Evolutionary conservation across 2,888 invertebrate genomes (phyloP).

Genomic region (Clostera curtula): DNA sequence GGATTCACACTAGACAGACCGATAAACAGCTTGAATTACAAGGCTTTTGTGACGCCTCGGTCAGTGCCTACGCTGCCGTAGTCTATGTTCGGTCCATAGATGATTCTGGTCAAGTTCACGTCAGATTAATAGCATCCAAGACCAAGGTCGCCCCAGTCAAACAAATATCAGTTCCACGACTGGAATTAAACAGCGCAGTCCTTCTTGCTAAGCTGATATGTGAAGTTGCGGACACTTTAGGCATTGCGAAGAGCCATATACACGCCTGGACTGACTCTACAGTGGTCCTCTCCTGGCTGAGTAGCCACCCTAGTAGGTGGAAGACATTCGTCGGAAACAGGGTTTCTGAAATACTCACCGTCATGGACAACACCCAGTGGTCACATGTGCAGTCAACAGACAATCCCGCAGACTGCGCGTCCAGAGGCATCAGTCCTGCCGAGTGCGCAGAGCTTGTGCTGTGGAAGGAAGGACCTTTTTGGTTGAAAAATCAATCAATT

Average conservation of each 20-base stretch:
- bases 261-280: constrained; percentile 11
- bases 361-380: constrained; percentile 7
- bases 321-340: constrained; percentile 10
- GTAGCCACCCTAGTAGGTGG: constrained; percentile 11
- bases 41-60: constrained; percentile 1
- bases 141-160: constrained; percentile 12
- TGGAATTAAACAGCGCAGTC: constrained; percentile 9
- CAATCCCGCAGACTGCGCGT: constrained; percentile 17
- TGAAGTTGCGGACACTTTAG: constrained; percentile 4
- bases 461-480: constrained; percentile 4
- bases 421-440: constrained; percentile 7
- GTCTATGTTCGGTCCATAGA: background rate
- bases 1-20: background rate
- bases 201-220: constrained; percentile 5
- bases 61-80: background rate
- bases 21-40: background rate
- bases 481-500: background rate
- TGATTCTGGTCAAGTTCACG: background rate
- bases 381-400: constrained; percentile 6
- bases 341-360: constrained; percentile 10
- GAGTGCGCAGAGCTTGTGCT: background rate
- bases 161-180: constrained; percentile 8
- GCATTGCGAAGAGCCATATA: constrained; percentile 1
- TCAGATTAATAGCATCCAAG: constrained; percentile 3
- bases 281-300: constrained; percentile 12